Base-by-base conservation (phyloP, 2,888 invertebrate genomes). In the Drosophila limbata region DNA sequence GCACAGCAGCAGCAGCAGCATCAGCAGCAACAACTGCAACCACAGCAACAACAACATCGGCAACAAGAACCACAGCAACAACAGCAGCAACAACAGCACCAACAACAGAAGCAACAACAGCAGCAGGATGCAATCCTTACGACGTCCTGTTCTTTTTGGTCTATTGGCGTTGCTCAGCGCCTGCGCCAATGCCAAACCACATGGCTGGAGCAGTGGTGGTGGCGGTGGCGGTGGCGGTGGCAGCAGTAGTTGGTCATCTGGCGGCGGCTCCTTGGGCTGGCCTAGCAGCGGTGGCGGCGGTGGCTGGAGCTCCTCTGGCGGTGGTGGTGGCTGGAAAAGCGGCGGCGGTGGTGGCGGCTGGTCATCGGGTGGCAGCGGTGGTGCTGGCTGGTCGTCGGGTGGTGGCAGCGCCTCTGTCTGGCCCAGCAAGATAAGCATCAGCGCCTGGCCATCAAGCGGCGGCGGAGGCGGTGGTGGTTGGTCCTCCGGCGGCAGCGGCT, bases 121-220 rank as follows among this genome's bases (percentile, higher is more conserved):
- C n/a, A n/a, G 25, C 35, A 74, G 81, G 74, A 84, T 88, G 84
- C 80, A 81, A 59, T 66, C 81, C 51, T 73, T 73, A 37, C 65
- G 73, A 50, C 70, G 69, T 47, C 42, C 75, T 53, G 63, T 57
- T 65, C 69, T 75, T 11, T 55, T 73, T 55, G 79, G 74, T 33
- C 69, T 79, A 31, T 48, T 74, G 75, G 82, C 60, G 57, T 56
- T 69, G 57, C 64, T 81, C 56, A 55, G 84, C 31, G 56, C 61
- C 21, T 64, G 78, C 13, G 80, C 39, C 35, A 73, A 71, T 28
- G 81, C 70, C 45, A 84, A 83, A 55, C 88, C 88, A 1, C 81
- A 83, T 33, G 84, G 88, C 44, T 86, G 90, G 71, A 77, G 74
- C 50, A 68, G 79, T 45, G 71, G 75, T 5, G 73, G 77, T 10